Base-by-base conservation (phyloP, 1,140 invertebrate genomes). In the Uloborus diversus region DNA sequence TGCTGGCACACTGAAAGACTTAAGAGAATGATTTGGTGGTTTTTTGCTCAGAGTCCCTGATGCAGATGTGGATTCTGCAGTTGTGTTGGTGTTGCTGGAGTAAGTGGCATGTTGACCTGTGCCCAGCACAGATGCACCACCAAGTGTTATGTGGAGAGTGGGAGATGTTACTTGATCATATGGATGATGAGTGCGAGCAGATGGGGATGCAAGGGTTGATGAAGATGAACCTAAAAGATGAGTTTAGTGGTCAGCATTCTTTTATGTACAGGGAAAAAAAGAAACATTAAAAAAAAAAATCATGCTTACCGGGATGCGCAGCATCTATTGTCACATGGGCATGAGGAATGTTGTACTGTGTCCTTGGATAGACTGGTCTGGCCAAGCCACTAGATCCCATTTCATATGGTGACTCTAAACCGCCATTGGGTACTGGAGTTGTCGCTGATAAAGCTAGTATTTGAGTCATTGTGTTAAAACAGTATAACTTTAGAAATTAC, bases 1-100 rank as follows among this genome's bases (percentile, higher is more conserved):
- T 4, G 92, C 93, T 25, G 94, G 94, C 5, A 94, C 93, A 83
- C 93, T 93, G 85, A 96, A 95, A 85, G 93, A 94, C 85, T 94
- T 93, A 27, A 95, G 87, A 4, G 94, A 93, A 87, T 94, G 93
- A 1, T 91, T 91, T 57, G 90, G 89, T 30, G 88, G 86, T 65
- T 89, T 82, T 82, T 88, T 88, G 25, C 69, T 70, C n/a, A 81
- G 47, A 3, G 79, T 81, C 28, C 79, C 79, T 23, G 47, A 57
- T 4, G 28, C 71, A 32, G 62, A 57, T 9, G 62, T 47, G 25
- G 35, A 37, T 32, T 59, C 68, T n/a, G n/a, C n/a, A 28, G 37
- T 4, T 2, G 53, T 30, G 11, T n/a, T 20, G 23, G 65, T 30
- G 57, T 51, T 66, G 33, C 27, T 68, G 2, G 79, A 57, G 51